phyloP scores from a whole-genome alignment of 1,140 invertebrate species.

The Pemphigus obesinymphae region DNA sequence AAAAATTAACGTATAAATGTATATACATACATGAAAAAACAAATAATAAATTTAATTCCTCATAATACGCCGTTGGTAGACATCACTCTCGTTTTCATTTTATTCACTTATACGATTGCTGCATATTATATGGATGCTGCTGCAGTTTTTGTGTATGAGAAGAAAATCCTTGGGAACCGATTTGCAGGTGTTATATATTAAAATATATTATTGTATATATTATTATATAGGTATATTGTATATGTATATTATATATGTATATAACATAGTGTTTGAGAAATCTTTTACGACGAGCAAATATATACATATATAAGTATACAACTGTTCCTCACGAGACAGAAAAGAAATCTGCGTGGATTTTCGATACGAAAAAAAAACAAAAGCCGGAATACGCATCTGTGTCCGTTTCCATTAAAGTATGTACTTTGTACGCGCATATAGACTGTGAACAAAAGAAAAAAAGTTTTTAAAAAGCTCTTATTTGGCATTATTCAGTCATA shows the following conservation, averaged over 20 bases:
- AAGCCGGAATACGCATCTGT: slow-evolving; percentile 1
- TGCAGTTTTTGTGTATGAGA: not conserved
- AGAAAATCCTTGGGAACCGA: slow-evolving; percentile 12
- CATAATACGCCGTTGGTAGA: too few relatives aligned
- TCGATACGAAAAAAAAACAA: slow-evolving; percentile 1
- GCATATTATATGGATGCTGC: too few relatives aligned
- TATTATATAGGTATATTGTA: too few relatives aligned
- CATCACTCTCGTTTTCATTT: too few relatives aligned
- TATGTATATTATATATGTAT: too few relatives aligned
- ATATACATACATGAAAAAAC: too few relatives aligned
- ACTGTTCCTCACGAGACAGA: not conserved
- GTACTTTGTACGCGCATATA: too few relatives aligned
- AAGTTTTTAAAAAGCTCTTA: slow-evolving; percentile 37
- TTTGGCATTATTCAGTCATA: slow-evolving; percentile 24
- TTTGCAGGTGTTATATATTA: slow-evolving; percentile 31
- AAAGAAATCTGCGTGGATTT: not conserved
- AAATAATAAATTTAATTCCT: too few relatives aligned
- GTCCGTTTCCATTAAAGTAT: slow-evolving; percentile 25
- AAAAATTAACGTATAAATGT: too few relatives aligned
- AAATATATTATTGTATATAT: too few relatives aligned
- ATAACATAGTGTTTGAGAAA: slow-evolving; percentile 13
- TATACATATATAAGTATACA: not conserved
- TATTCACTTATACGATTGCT: not conserved
- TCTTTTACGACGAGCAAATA: not conserved
- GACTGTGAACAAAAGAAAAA: too few relatives aligned